Percentiles rank a stretch among this genome's conserved stretches.
These are phyloP conservation scores for Desmodus rotundus DNA, from an alignment of 2,113 vertebrate species.

Conservation along the genomic window DNA sequence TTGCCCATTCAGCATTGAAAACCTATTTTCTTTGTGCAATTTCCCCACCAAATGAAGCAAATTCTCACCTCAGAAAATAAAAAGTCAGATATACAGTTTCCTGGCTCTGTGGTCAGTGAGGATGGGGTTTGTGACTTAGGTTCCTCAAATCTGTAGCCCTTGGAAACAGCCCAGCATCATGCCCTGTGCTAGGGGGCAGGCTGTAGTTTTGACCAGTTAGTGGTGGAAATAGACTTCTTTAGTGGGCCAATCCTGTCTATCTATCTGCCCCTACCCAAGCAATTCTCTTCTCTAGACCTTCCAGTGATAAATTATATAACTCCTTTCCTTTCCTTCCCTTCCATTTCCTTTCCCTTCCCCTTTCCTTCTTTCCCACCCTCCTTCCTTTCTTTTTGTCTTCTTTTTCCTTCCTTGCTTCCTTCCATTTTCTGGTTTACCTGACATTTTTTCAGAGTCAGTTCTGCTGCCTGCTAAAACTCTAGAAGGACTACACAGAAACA, in stretches of 20 bases:
- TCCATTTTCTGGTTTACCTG: neutral
- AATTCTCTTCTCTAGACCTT: neutral
- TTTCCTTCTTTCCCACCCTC: neutral
- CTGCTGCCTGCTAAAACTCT: neutral
- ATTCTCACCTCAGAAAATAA: neutral
- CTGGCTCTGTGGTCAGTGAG: neutral
- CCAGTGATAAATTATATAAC: neutral
- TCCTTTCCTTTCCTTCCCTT: neutral
- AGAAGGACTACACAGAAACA: neutral
- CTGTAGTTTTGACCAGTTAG: neutral
- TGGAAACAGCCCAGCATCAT: neutral
- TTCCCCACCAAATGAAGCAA: neutral
- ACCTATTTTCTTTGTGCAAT: neutral
- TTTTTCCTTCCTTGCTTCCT: neutral
- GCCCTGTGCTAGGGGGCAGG: accelerated
- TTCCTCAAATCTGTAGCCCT: neutral
- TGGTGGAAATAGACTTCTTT: neutral
- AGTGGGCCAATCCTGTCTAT: neutral
- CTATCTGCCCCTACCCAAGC: accelerated
- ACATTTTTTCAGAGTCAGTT: neutral
- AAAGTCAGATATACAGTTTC: neutral
- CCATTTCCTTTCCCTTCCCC: accelerated
- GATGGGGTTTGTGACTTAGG: neutral
- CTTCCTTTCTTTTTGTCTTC: neutral
- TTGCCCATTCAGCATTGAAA: neutral